phyloP scores from a whole-genome alignment of 2,797 vertebrate genomes.

The Lycodopsis pacificus region DNA sequence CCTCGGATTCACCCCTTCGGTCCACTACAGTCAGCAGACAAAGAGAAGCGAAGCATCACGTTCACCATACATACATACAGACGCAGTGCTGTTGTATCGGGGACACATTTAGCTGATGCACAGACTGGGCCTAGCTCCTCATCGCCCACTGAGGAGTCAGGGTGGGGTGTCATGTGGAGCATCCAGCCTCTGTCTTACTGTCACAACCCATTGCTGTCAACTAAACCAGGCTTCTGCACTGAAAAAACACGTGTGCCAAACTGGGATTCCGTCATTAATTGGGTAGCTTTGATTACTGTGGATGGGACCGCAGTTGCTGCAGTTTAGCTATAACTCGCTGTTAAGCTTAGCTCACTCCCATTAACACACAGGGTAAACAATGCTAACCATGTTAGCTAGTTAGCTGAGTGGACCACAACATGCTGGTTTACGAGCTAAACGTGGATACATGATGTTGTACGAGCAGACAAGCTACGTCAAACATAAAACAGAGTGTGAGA shows the following conservation, averaged over 20 bases:
- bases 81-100: not conserved
- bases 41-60: constrained; percentile 10
- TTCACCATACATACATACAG: not conserved
- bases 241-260: not conserved
- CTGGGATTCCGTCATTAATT: not conserved
- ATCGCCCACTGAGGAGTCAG: constrained; percentile 3
- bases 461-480: fast-evolving
- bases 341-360: constrained; percentile 2
- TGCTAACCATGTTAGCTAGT: constrained; percentile 41
- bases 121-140: constrained; percentile 18
- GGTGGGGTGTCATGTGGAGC: constrained; percentile 1
- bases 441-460: not conserved
- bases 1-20: constrained; percentile 94
- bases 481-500: not conserved
- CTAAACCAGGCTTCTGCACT: not conserved
- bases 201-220: not conserved
- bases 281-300: no score
- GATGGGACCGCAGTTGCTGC: not conserved
- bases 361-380: not conserved
- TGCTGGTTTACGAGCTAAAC: not conserved
- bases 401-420: constrained; percentile 9
- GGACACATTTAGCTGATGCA: constrained; percentile 28
- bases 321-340: not conserved
- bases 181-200: constrained; percentile 2
- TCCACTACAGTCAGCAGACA: constrained; percentile 86